phyloP scores from a whole-genome alignment of 2,113 vertebrate genomes.

The Monopterus albus region DNA sequence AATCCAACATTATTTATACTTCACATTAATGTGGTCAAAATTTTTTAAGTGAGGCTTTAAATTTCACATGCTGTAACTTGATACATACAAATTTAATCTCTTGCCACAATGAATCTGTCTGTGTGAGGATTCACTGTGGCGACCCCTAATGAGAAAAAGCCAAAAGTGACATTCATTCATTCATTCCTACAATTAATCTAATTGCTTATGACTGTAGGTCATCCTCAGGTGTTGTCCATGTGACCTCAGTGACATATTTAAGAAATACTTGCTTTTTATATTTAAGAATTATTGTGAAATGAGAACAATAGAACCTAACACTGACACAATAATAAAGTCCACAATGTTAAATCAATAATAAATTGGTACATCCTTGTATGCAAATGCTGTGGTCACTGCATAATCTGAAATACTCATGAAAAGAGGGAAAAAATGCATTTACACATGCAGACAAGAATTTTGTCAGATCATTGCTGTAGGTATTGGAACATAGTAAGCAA shows the following conservation, averaged over 20 bases:
- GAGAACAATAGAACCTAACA: conserved; percentile 42
- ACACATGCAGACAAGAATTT: conserved; percentile 69
- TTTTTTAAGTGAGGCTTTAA: conserved; percentile 6
- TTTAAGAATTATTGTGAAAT: conserved; percentile 55
- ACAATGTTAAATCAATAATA: conserved; percentile 35
- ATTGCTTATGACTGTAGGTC: conserved; percentile 52
- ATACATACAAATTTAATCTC: conserved; percentile 39
- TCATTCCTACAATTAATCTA: conserved; percentile 41
- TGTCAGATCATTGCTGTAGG: conserved; percentile 82
- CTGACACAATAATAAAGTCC: conserved; percentile 31
- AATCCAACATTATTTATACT: neutral
- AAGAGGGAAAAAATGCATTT: conserved; percentile 59
- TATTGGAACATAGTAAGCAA: conserved; percentile 79
- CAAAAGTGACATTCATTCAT: too few species aligned
- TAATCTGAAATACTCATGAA: conserved; percentile 37
- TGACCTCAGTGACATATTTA: conserved; percentile 60
- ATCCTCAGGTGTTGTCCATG: conserved; percentile 55
- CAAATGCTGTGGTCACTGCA: conserved; percentile 42
- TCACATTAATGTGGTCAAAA: conserved; percentile 10
- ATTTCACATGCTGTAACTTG: conserved; percentile 28
- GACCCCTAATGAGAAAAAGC: too few species aligned
- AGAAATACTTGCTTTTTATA: conserved; percentile 57
- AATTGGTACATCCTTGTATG: conserved; percentile 26
- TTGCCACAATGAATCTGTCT: conserved; percentile 38
- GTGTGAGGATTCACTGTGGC: too few species aligned